Evolutionary conservation across 37 sponge, comb jelly and placozoan species (phyloP), one percentile per base, ranked within the genome.

Genomic region (Beroe forskalii): DNA sequence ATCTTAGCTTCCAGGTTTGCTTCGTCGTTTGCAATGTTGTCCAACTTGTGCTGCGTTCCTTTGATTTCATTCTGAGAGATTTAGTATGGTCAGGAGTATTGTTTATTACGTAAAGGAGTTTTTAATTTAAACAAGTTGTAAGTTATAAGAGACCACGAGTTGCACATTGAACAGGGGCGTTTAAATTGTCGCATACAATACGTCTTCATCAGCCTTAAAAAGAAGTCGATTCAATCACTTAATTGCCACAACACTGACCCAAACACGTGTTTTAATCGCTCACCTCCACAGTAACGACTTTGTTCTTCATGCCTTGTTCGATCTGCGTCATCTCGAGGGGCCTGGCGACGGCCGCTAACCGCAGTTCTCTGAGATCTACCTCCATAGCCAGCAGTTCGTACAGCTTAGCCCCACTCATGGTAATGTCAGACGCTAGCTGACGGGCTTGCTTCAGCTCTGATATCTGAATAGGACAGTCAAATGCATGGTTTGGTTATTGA

Each of bases 391-490:
- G 91, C 67, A 98, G 91, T 40, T 95, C 97, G 86, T 95, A 94
- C 61, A 98, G 89, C 61, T 90, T 93, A 20, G 99, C 96, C 76
- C 99, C 99, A 32, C 89, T 90, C 32, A 92, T 83, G 8, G 99
- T 98, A 28, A 98, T 94, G 55, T 98, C 95, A 9, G 97, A 94
- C 0, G 99, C 96, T 23, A 98, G 75, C 92, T 98, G 95, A 62
- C 99, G 76, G 41, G 94, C 94, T 30, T 91, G 91, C 72, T 96
- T 98, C 41, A 96, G 92, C 55, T 98, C 96, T 20, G 94, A 67
- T 3, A 92, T 90, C 94, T 95, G 62, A 60, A 41, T n/a, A n/a
- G n/a, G n/a, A n/a, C n/a, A n/a, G n/a, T n/a, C n/a, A n/a, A n/a
- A n/a, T n/a, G n/a, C n/a, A n/a, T n/a, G n/a, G n/a, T n/a, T n/a